Evolutionary conservation across 53 echinoderm and acorn worm species (phyloP), one percentile per base, ranked within the genome.

Genomic region (Paracentrotus lividus): DNA sequence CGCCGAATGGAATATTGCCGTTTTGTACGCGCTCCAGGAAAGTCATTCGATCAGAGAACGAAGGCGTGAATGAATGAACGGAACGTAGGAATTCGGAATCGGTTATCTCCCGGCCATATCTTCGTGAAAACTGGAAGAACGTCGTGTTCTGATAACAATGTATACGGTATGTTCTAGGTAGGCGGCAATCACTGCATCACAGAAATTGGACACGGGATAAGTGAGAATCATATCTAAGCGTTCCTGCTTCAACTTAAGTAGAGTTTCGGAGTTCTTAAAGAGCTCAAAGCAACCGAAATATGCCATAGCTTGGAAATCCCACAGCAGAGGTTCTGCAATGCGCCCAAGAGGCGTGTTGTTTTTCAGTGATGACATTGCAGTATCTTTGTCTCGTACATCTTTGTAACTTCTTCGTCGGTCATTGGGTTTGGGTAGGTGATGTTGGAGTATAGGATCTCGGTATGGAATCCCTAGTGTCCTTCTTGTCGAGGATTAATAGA

Each of bases 41-140:
- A 36, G 56, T 93, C 95, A 95, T 95, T 21, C 77, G 85, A 27
- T 36, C 38, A 16, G 49, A 2, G 10, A 53, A 29, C 33, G 27
- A 24, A 18, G 90, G 67, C 24, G 45, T 55, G 36, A 77, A 29
- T 27, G 68, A 58, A 58, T 94, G 72, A 90, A 94, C 14, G 96
- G 95, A 24, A 96, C 96, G 90, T 96, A 96, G 1, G 96, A 93
- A 14, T 78, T 43, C 1, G 96, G 96, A 29, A 90, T 93, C 8
- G 94, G 94, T 38, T n/a, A n/a, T n/a, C 91, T 94, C 49, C 94
- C 94, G 23, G 59, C 47, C 33, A 52, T 49, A 16, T 90, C 95
- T 44, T 95, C 95, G 61, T 93, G 88, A 26, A 75, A 93, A 9
- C 34, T 33, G 2, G 88, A 88, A 20, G 65, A 5, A n/a, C 95